phyloP scores from a whole-genome alignment of 92 coral and sea anemone species.

The Desmophyllum pertusum region DNA sequence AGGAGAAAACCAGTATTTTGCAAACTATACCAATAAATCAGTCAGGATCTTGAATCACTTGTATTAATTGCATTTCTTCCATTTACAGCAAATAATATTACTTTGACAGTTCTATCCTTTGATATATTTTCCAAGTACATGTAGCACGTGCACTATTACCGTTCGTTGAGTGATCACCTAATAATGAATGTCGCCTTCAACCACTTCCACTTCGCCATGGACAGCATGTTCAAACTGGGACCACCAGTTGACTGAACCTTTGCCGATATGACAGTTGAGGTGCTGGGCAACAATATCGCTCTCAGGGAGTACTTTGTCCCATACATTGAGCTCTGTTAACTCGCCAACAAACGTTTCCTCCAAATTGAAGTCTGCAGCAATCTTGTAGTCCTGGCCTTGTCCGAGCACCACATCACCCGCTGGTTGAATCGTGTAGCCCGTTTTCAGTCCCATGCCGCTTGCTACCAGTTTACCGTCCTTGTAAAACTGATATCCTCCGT shows the following conservation, averaged over 20 bases:
- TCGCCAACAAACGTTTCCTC: neutral
- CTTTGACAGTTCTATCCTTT: too few relatives aligned
- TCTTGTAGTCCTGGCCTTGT: neutral
- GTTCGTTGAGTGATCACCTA: too few relatives aligned
- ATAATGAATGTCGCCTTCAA: too few relatives aligned
- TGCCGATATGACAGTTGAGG: neutral
- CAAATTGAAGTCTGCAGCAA: neutral
- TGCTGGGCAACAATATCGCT: neutral
- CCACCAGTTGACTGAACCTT: neutral
- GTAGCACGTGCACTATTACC: too few relatives aligned
- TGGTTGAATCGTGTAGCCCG: neutral
- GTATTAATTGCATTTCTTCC: too few relatives aligned
- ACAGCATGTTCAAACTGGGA: neutral
- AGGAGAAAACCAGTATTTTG: too few relatives aligned
- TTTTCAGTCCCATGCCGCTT: too few relatives aligned
- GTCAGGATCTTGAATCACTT: too few relatives aligned
- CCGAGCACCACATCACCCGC: neutral
- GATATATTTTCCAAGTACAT: too few relatives aligned
- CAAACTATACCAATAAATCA: too few relatives aligned
- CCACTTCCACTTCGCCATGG: neutral
- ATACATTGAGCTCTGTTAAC: neutral
- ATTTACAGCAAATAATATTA: too few relatives aligned
- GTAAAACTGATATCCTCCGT: neutral
- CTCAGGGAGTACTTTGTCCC: neutral
- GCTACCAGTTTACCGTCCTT: neutral